Conservation (phyloP, 2,797 vertebrate genomes). For the Arrhamphus sclerolepis region DNA sequence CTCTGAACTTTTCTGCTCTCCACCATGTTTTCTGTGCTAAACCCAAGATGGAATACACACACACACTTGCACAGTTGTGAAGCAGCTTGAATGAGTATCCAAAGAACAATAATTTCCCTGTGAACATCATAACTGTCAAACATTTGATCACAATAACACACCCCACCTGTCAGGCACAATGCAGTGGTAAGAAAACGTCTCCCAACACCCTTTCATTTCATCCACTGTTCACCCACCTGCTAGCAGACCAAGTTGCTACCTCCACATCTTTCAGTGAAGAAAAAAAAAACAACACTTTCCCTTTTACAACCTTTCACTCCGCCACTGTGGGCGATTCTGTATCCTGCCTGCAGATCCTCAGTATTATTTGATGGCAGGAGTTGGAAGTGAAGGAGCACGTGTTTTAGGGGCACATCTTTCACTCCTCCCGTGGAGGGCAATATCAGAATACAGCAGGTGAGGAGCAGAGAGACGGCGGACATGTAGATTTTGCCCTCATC, state of each 20-base stretch:
- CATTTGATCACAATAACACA: constrained; percentile 27
- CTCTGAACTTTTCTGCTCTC: constrained; percentile 11
- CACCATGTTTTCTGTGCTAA: constrained; percentile 20
- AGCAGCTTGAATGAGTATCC: constrained; percentile 4
- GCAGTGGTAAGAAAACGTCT: constrained; percentile 16
- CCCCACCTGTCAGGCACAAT: constrained; percentile 20
- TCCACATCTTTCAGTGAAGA: constrained; percentile 32
- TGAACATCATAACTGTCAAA: constrained; percentile 17
- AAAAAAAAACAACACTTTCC: constrained; percentile 17
- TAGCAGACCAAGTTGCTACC: constrained; percentile 35
- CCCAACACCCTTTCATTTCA: constrained; percentile 26
- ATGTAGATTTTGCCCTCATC: constrained; percentile 32
- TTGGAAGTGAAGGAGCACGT: constrained; percentile 12
- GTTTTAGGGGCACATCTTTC: constrained; percentile 2
- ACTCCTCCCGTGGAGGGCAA: constrained; percentile 22
- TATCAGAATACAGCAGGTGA: constrained; percentile 26
- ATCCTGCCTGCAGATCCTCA: constrained; percentile 6
- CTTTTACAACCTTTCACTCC: constrained; percentile 44
- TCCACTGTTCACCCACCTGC: not conserved
- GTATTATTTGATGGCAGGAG: constrained; percentile 14
- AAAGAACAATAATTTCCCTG: constrained; percentile 11
- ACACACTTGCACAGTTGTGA: constrained; percentile 5
- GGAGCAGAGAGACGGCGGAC: constrained; percentile 14
- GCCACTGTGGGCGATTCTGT: constrained; percentile 41
- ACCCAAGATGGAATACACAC: constrained; percentile 15